Base-by-base conservation (phyloP, 2,888 invertebrate genomes). In the Campoplex capitator region DNA sequence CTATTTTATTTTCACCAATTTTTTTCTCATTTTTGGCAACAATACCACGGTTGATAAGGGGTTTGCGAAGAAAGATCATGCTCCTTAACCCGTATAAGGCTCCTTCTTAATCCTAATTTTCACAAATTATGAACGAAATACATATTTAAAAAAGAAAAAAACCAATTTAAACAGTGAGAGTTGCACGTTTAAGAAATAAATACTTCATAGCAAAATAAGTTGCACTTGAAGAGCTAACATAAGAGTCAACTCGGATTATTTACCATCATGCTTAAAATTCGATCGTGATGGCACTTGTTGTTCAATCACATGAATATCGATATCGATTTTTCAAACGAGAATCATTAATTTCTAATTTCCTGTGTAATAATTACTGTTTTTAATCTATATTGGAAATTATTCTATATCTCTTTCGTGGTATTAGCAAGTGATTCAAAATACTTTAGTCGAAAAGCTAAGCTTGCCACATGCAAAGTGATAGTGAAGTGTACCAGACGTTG, bases 381-480 rank as follows among this genome's bases (percentile, higher is more conserved):
- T 13, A 11, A 13, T 13, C 45, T 13, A 2, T 3, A n/a, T 51
- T 51, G 2, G 4, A n/a, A 51, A 7, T 18, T 51, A 18, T 51
- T 4, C 51, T n/a, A 51, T 4, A 51, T 51, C n/a, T 18, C n/a
- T 7, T 51, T 18, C 9, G 38, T 28, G 3, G 28, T 32, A 28
- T 11, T 45, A 65, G 70, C 58, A 35, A 45, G 32, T 7, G 65
- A 71, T 88, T 76, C 32, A 48, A 82, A 80, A 79, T 83, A 67
- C 68, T 83, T 83, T 80, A 23, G 38, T 78, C 56, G 80, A 83
- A 83, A 74, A 81, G 54, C 68, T 71, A 74, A 35, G 58, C n/a
- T 56, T n/a, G n/a, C 54, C n/a, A 35, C 51, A 42, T 45, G 56
- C n/a, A 35, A 77, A 45, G 58, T 58, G 13, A 77, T 65, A 78